Conservation (phyloP, 2,113 vertebrate species). For the Elgaria multicarinata region DNA sequence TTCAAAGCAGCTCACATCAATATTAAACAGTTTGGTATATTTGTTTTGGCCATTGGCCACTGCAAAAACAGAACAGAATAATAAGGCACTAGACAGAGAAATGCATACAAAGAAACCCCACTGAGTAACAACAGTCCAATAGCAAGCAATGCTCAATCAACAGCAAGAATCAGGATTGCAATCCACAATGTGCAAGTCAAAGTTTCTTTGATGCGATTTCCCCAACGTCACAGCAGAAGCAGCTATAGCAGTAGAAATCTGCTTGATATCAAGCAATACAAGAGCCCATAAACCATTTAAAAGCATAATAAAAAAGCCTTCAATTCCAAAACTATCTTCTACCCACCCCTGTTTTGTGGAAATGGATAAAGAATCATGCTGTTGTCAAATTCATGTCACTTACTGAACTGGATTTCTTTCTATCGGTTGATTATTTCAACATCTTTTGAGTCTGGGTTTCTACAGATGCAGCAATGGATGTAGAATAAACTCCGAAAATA, state of each 20-base stretch:
- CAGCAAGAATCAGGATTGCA: background rate
- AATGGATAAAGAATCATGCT: background rate
- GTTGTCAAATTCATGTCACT: background rate
- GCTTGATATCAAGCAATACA: background rate
- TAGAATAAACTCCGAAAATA: constrained; percentile 39
- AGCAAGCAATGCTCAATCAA: background rate
- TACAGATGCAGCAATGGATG: constrained; percentile 63
- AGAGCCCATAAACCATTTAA: background rate
- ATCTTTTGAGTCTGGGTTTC: background rate
- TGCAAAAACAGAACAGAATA: background rate
- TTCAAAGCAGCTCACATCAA: background rate
- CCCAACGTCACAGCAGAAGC: background rate
- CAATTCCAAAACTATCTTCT: background rate
- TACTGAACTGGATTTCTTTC: background rate
- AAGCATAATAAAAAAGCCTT: background rate
- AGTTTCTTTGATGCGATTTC: background rate
- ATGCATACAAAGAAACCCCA: background rate
- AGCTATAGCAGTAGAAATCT: background rate
- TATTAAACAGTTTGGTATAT: background rate
- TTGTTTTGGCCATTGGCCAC: background rate
- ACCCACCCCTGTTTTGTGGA: background rate
- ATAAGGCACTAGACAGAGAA: background rate
- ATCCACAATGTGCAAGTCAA: background rate
- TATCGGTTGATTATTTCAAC: background rate
- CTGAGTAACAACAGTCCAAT: background rate